Conservation (phyloP, 2,113 vertebrate genomes). For the Shinisaurus crocodilurus region DNA sequence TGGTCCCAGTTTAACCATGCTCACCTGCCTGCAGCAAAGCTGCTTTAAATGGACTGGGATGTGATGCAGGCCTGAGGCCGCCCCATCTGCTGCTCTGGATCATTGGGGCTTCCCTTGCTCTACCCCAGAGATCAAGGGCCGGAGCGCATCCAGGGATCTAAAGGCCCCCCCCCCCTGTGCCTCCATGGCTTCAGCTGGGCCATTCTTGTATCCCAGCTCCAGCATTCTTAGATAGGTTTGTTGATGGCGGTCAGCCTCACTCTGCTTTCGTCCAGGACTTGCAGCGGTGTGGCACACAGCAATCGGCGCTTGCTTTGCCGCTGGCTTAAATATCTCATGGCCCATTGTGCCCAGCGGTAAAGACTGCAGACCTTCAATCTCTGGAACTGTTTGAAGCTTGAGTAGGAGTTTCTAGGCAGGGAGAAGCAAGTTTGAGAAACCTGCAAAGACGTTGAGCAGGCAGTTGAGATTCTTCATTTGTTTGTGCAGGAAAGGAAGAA, state of each 20-base stretch:
- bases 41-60: background rate
- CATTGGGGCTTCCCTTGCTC: background rate
- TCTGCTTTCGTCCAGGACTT: background rate
- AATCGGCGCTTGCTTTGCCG: background rate
- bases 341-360: too few species aligned
- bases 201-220: background rate
- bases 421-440: background rate
- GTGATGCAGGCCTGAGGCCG: background rate
- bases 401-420: background rate
- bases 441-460: rapidly evolving
- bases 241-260: background rate
- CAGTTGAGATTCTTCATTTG: background rate
- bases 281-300: rapidly evolving
- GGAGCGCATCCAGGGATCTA: too few species aligned
- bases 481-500: background rate
- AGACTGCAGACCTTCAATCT: rapidly evolving
- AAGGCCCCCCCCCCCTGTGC: background rate
- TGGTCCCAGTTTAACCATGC: too few species aligned
- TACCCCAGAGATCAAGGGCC: too few species aligned
- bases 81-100: background rate
- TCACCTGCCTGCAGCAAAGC: background rate
- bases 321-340: background rate
- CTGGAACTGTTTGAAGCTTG: background rate
- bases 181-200: background rate
- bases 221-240: background rate